Evolutionary conservation across 2,113 vertebrate genomes (phyloP).

Genomic region (Triplophysa siluroides): DNA sequence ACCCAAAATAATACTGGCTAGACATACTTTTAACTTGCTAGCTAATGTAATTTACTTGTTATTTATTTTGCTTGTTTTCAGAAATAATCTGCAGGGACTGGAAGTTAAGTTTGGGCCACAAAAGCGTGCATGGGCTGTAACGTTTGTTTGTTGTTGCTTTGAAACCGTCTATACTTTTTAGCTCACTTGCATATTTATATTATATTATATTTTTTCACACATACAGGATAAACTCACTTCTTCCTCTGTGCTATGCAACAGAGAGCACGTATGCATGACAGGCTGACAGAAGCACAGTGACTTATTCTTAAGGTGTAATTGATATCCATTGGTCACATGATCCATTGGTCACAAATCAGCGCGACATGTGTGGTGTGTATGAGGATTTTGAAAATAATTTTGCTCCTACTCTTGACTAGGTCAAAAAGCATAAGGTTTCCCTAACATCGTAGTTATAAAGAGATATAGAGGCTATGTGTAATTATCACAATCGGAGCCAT

Average conservation of each 20-base stretch:
- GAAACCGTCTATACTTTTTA: background rate
- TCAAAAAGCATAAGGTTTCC: background rate
- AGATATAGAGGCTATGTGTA: too few species aligned
- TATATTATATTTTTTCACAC: background rate
- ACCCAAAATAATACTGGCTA: too few species aligned
- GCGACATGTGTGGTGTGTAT: background rate
- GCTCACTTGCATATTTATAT: background rate
- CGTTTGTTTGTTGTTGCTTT: too few species aligned
- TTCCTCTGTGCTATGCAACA: slow-evolving; percentile 13
- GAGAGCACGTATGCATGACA: slow-evolving; percentile 12
- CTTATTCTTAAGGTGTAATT: slow-evolving; percentile 45
- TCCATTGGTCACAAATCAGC: slow-evolving; percentile 13
- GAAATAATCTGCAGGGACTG: too few species aligned
- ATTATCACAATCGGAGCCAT: too few species aligned
- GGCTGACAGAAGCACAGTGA: slow-evolving; percentile 26
- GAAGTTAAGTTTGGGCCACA: too few species aligned
- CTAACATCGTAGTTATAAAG: background rate
- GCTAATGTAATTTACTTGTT: too few species aligned
- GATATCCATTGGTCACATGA: slow-evolving; percentile 40
- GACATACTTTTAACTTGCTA: too few species aligned
- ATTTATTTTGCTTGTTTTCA: too few species aligned
- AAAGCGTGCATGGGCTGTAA: too few species aligned
- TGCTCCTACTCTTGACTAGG: background rate
- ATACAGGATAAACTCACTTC: background rate
- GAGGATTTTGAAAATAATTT: background rate